phyloP scores from a whole-genome alignment of 2,888 invertebrate genomes.

The Gasteruption jaculator region DNA sequence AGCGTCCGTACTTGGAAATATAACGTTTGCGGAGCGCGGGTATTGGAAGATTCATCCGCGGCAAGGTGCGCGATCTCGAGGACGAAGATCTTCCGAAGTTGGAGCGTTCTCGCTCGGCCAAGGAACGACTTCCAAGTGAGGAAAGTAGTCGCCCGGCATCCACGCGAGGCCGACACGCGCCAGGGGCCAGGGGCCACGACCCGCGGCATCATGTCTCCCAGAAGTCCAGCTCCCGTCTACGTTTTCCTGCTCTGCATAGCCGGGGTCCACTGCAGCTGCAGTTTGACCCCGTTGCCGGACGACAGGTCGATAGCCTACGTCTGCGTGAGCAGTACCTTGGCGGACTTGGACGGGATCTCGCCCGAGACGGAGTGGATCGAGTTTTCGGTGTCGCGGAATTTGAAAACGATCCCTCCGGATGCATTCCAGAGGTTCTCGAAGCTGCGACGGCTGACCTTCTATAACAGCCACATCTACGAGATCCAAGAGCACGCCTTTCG shows the following conservation, averaged over 20 bases:
- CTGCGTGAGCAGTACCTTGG: constrained; percentile 31
- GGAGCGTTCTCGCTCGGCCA: no score
- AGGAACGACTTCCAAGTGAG: no score
- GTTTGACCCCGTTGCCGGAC: constrained; percentile 24
- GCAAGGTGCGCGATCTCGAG: no score
- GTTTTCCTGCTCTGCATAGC: not conserved
- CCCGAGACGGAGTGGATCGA: constrained; percentile 38
- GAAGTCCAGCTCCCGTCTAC: not conserved
- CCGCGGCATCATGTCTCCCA: no score
- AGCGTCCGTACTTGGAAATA: no score
- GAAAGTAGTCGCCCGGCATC: no score
- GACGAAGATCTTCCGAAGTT: no score
- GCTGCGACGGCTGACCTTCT: constrained; percentile 33
- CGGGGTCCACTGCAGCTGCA: constrained; percentile 30
- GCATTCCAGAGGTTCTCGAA: constrained; percentile 31
- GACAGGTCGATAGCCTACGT: constrained; percentile 35
- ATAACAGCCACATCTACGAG: constrained; percentile 33
- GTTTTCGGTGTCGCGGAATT: constrained; percentile 36
- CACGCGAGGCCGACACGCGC: no score
- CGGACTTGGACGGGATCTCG: constrained; percentile 30
- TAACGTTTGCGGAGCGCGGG: no score
- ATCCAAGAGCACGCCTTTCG: constrained; percentile 31
- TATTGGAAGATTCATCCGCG: no score
- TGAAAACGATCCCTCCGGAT: constrained; percentile 27
- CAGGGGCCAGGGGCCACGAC: no score